A percentile compares a stretch with the other conserved stretches of the same genome.
phyloP scores from a whole-genome alignment of 1,140 invertebrate genomes.

The Sycophaga agraensis region DNA sequence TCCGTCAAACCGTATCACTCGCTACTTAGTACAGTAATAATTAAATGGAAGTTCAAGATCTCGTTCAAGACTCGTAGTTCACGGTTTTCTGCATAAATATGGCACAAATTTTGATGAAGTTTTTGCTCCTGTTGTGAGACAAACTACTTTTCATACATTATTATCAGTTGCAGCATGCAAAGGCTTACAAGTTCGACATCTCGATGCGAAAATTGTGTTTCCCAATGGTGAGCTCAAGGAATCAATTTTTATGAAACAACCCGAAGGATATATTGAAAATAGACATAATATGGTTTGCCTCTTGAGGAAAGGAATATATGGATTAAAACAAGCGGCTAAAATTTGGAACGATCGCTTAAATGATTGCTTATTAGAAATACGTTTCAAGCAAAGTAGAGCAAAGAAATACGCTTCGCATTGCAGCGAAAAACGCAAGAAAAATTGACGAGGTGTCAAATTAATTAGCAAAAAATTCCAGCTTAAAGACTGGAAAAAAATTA shows the following conservation, averaged over 20 bases:
- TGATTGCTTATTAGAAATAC: background rate
- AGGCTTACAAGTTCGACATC: no score
- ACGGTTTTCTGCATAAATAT: no score
- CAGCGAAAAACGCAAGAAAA: background rate
- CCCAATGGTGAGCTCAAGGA: no score
- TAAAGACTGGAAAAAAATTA: background rate
- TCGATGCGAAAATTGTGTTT: no score
- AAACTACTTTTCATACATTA: no score
- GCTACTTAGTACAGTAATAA: no score
- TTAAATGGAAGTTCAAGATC: no score
- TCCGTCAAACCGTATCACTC: no score
- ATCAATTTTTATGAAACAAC: slow-evolving; percentile 48
- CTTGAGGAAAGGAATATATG: slow-evolving; percentile 10
- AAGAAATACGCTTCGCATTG: background rate
- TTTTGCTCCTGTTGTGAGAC: no score
- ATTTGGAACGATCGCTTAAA: slow-evolving; percentile 5
- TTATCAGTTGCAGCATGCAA: no score
- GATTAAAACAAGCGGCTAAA: slow-evolving; percentile 8
- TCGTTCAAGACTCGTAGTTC: no score
- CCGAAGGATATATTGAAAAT: slow-evolving; percentile 13
- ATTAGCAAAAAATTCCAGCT: background rate
- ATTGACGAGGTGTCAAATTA: background rate
- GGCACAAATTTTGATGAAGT: no score
- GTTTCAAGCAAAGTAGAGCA: background rate
- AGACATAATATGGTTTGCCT: background rate